phyloP scores from a whole-genome alignment of 2,888 invertebrate species.

The Teleogryllus oceanicus region DNA sequence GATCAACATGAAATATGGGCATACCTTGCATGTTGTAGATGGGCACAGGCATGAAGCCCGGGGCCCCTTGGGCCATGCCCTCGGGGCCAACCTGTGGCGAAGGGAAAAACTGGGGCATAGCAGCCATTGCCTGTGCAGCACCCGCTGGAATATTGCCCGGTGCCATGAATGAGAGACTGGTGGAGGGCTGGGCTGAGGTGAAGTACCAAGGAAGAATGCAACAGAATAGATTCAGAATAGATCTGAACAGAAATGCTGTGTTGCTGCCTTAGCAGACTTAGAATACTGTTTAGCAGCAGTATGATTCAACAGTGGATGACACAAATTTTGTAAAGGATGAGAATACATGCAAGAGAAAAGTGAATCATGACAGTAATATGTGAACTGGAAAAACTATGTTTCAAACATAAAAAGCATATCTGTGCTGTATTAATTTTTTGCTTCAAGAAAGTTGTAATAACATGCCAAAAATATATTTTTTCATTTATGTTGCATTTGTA shows the following conservation, averaged over 20 bases:
- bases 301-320: too few species aligned
- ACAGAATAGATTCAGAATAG: not conserved
- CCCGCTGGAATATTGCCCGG: conserved; percentile 26
- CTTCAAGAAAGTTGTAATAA: too few species aligned
- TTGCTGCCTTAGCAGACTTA: too few species aligned
- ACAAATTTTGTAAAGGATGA: too few species aligned
- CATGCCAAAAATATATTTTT: not conserved
- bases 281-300: too few species aligned
- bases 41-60: conserved; percentile 46
- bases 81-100: conserved; percentile 23
- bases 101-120: conserved; percentile 32
- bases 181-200: conserved; percentile 28
- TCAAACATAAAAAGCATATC: too few species aligned
- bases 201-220: not conserved
- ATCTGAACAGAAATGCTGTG: too few species aligned
- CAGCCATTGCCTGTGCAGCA: conserved; percentile 44
- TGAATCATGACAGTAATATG: too few species aligned
- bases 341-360: too few species aligned
- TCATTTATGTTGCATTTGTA: not conserved
- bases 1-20: conserved; percentile 21
- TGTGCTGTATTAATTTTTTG: too few species aligned
- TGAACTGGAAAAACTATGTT: too few species aligned
- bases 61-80: conserved; percentile 45
- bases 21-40: conserved; percentile 66
- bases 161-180: conserved; percentile 34